Percentiles rank a stretch among this genome's conserved stretches.
These are phyloP conservation scores for Parascotia fuliginaria DNA, from an alignment of 2,888 invertebrate genomes.

Conservation along the genomic window DNA sequence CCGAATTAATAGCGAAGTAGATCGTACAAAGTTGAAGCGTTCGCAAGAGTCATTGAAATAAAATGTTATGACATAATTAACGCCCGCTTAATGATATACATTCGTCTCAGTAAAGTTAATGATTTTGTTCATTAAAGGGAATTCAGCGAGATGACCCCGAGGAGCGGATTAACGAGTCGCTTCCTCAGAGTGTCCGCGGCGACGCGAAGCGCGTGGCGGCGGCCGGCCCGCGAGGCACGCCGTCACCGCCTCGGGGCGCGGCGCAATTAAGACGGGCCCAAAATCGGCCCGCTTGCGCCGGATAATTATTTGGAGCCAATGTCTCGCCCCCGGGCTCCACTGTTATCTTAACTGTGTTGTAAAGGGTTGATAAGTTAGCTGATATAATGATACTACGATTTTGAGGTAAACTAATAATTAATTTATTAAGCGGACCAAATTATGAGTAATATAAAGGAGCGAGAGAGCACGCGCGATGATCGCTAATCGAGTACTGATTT, in stretches of 20 bases:
- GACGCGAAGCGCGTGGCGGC: background rate
- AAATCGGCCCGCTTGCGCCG: constrained; percentile 24
- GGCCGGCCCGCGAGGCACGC: background rate
- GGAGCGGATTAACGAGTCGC: constrained; percentile 41
- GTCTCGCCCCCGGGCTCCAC: constrained; percentile 13
- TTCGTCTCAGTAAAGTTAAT: constrained; percentile 19
- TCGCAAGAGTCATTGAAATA: constrained; percentile 19
- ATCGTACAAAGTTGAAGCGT: constrained; percentile 2
- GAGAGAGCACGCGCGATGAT: too few species aligned
- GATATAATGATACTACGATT: too few species aligned
- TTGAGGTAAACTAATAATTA: too few species aligned
- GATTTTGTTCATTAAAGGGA: constrained; percentile 40
- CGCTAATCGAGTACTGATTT: too few species aligned
- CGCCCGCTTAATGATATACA: too few species aligned
- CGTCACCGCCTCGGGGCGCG: constrained; percentile 11
- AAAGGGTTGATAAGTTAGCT: too few species aligned
- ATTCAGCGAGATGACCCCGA: constrained; percentile 37
- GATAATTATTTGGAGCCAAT: constrained; percentile 39
- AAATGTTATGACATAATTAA: constrained; percentile 19
- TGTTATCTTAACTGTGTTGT: constrained; percentile 25
- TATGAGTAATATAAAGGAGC: too few species aligned
- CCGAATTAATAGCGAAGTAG: background rate
- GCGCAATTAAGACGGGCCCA: constrained; percentile 37
- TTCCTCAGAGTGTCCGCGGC: constrained; percentile 24
- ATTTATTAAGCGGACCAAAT: too few species aligned